A percentile compares a stretch with the other conserved stretches of the same genome.
phyloP scores from a whole-genome alignment of 2,888 invertebrate species.

The Atherix ibis region DNA sequence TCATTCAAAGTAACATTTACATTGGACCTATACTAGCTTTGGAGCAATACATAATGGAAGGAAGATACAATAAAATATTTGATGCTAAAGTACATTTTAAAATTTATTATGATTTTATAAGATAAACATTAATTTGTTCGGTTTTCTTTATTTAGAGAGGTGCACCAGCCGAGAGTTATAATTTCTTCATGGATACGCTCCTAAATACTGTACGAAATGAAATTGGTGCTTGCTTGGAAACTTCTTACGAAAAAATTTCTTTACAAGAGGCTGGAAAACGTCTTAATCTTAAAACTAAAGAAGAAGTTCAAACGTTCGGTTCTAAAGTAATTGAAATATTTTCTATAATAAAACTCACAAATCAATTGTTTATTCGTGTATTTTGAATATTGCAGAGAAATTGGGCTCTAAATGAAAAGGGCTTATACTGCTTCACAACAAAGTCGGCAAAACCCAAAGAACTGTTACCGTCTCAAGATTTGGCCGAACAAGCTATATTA shows the following conservation, averaged over 20 bases:
- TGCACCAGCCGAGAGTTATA: conserved; percentile 91
- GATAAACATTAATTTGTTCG: neutral
- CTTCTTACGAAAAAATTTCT: conserved; percentile 83
- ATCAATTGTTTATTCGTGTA: conserved; percentile 7
- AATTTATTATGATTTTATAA: neutral
- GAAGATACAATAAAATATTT: conserved; percentile 95
- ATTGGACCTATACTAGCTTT: conserved; percentile 87
- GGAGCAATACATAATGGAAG: conserved; percentile 98
- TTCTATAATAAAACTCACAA: too few relatives aligned
- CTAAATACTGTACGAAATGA: conserved; percentile 91
- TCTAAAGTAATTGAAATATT: conserved; percentile 41
- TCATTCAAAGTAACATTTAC: conserved; percentile 83
- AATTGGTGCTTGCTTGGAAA: conserved; percentile 92
- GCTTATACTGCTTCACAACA: conserved; percentile 65
- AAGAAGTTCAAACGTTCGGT: conserved; percentile 66
- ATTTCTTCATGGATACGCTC: conserved; percentile 91
- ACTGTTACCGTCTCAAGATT: conserved; percentile 71
- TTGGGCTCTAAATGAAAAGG: conserved; percentile 65
- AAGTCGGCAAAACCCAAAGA: conserved; percentile 62
- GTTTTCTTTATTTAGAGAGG: conserved; percentile 47
- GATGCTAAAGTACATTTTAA: conserved; percentile 64
- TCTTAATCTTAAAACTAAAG: conserved; percentile 64
- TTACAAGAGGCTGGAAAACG: conserved; percentile 76
- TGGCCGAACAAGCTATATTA: conserved; percentile 87
- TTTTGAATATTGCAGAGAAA: conserved; percentile 43